These are phyloP conservation scores for Vulpes ferrilata DNA, from an alignment of 2,113 vertebrate genomes.

Conservation along the genomic window DNA sequence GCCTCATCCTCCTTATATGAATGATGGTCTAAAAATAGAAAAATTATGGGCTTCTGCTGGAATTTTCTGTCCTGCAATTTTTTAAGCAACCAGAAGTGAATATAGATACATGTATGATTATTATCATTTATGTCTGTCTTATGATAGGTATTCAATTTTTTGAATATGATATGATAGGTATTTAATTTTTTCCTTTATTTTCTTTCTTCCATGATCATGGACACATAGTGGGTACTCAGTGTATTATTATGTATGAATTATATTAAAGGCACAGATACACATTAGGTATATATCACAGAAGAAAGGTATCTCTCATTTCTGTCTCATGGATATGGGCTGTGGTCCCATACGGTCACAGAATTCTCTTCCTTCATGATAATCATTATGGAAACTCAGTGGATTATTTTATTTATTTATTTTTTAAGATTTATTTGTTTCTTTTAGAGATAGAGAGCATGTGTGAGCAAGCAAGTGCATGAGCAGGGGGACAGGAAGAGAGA, in stretches of 20 bases:
- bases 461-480: not conserved
- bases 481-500: not conserved
- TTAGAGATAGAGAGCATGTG: not conserved
- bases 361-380: constrained; percentile 9
- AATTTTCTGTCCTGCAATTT: not conserved
- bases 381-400: not conserved
- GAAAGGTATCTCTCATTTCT: not conserved
- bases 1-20: not conserved
- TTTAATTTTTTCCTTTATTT: not conserved
- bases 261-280: not conserved
- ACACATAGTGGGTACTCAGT: not conserved
- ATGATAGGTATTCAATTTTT: not conserved
- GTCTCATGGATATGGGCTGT: not conserved
- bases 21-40: not conserved
- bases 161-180: not conserved
- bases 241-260: not conserved
- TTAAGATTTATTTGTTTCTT: not conserved
- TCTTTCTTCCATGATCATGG: not conserved
- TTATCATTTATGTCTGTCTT: not conserved
- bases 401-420: not conserved
- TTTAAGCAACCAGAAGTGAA: not conserved
- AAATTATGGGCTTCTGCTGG: not conserved
- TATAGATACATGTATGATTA: not conserved
- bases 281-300: not conserved
- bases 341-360: not conserved